Evolutionary conservation across 1,140 invertebrate species (phyloP), one percentile per base, ranked within the genome.

Genomic region (Bombus consobrinus): DNA sequence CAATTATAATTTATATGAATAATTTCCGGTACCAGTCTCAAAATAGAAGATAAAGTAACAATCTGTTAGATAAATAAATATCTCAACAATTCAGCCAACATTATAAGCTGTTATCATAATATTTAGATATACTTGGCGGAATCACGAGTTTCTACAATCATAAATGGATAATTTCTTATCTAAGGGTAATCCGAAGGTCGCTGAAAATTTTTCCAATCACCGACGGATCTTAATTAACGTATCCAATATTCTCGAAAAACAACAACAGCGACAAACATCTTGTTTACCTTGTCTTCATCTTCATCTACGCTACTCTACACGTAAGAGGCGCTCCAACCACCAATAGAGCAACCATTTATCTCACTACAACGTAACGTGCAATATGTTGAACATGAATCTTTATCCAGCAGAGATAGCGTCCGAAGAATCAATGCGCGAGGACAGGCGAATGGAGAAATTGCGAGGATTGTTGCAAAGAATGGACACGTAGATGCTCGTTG

Each of bases 361-460:
- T 82, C 39, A n/a, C 39, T 81, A 25, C 2, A 41, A n/a, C 8
- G 34, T 41, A 72, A 72, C 25, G 18, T 25, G 57, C 57, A 43
- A 18, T 74, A 41, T 37, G 18, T 32, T 39, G 53, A 32, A n/a
- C 39, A 81, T 81, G 73, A 81, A 73, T 81, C 80, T 74, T 47
- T 39, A 74, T 81, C 25, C 53, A 34, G 4, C 6, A 37, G 8
- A 68, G 32, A 71, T 72, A 41, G 25, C 25, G 39, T 71, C 22
- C 9, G 9, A 39, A 39, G 32, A 74, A 47, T 82, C 59, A 75
- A 75, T 64, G 74, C 34, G 25, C 10, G n/a, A 32, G 22, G 57
- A 32, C 57, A 81, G 22, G 22, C 25, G 39, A 59, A 39, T 57
- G 39, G 71, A 41, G 18, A 82, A 74, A 57, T 74, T 74, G 57